phyloP scores from a whole-genome alignment of 2,113 vertebrate species.

The Abramis brama region DNA sequence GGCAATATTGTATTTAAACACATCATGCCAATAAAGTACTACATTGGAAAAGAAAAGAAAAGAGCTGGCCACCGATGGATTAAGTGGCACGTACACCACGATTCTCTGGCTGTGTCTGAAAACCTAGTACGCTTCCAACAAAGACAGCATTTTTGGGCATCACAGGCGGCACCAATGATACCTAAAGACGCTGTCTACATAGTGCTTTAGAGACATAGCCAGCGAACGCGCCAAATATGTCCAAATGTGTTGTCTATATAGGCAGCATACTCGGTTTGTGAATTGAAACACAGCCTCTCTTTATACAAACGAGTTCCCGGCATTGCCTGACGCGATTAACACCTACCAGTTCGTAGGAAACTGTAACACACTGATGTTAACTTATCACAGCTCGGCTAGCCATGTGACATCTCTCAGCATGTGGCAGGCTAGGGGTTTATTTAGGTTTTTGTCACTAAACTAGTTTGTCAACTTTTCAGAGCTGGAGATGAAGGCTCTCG shows the following conservation, averaged over 20 bases:
- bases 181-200: background rate
- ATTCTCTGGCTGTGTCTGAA: background rate
- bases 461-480: slow-evolving; percentile 8
- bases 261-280: background rate
- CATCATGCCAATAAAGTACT: background rate
- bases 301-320: slow-evolving; percentile 7
- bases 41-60: background rate
- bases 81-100: slow-evolving; percentile 36
- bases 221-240: background rate
- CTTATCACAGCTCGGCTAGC: background rate
- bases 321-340: background rate
- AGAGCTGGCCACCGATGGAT: background rate
- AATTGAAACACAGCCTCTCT: background rate
- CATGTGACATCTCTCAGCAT: background rate
- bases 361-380: background rate
- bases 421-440: background rate
- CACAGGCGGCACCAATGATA: background rate
- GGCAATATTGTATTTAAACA: background rate
- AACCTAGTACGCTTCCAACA: background rate
- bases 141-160: background rate
- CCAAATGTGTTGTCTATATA: background rate
- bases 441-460: background rate
- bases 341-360: background rate
- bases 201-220: background rate
- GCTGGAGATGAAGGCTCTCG: background rate